A percentile compares a stretch with the other conserved stretches of the same genome.
phyloP scores from a whole-genome alignment of 2,888 invertebrate genomes.

The Craniophora ligustri region DNA sequence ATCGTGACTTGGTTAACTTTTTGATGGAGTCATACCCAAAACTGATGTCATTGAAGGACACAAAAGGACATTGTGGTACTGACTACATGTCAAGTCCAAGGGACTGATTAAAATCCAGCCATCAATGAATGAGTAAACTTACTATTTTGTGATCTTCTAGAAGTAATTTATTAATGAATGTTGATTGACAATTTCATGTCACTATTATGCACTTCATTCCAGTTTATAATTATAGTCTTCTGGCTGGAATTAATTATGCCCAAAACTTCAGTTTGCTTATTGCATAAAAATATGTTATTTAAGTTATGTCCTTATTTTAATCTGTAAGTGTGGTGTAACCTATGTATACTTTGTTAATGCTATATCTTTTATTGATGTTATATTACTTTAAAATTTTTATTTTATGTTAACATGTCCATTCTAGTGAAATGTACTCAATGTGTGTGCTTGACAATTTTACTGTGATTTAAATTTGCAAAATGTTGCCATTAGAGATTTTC shows the following conservation, averaged over 20 bases:
- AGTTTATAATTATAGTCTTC: constrained; percentile 6
- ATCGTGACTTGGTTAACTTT: constrained; percentile 77
- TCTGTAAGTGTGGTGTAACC: constrained; percentile 15
- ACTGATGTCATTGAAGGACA: constrained; percentile 71
- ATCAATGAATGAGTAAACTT: constrained; percentile 1
- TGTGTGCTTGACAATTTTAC: constrained; percentile 1
- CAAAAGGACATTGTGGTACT: constrained; percentile 77
- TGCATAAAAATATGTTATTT: constrained; percentile 9
- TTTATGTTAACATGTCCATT: constrained; percentile 39
- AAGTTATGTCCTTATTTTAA: constrained; percentile 19
- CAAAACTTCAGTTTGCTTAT: constrained; percentile 21
- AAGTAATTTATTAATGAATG: constrained; percentile 2
- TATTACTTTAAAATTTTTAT: constrained; percentile 40
- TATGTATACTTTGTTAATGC: constrained; percentile 28
- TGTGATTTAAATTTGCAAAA: constrained; percentile 13
- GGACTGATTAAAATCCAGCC: constrained; percentile 19
- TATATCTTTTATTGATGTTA: constrained; percentile 41
- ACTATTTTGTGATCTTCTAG: not conserved
- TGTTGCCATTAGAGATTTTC: constrained; percentile 19
- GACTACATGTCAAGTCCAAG: constrained; percentile 27
- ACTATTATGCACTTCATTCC: constrained; percentile 12
- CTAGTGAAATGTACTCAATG: constrained; percentile 1
- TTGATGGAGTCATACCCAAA: constrained; percentile 77
- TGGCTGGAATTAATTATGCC: constrained; percentile 16
- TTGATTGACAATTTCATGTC: constrained; percentile 2